These are phyloP conservation scores for Drosophila kohkoa DNA, from an alignment of 1,140 invertebrate species.

Conservation along the genomic window DNA sequence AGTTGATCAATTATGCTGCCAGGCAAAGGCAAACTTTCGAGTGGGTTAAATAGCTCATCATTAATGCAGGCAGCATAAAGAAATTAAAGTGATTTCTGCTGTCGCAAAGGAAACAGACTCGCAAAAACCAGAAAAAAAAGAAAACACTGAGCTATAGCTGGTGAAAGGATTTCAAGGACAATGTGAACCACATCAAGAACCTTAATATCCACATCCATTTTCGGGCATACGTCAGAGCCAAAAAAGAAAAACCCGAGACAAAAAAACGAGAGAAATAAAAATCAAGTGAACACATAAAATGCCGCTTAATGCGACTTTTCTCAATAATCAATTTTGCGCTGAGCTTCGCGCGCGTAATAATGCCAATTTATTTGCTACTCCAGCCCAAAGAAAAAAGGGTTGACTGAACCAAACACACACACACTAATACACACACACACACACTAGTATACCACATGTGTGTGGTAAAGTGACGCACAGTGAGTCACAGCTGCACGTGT, in stretches of 20 bases:
- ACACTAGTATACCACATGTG: slow-evolving; percentile 16
- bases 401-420: slow-evolving; percentile 13
- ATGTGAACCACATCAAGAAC: slow-evolving; percentile 64
- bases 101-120: no score
- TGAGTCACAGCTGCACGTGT: slow-evolving; percentile 44
- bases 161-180: slow-evolving; percentile 64
- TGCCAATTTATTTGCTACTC: slow-evolving; percentile 72
- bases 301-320: slow-evolving; percentile 69
- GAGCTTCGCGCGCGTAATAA: slow-evolving; percentile 69
- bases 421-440: slow-evolving; percentile 12
- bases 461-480: background rate
- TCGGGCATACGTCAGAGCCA: background rate
- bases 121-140: no score
- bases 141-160: background rate
- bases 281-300: slow-evolving; percentile 67
- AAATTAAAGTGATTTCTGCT: slow-evolving; percentile 49
- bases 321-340: slow-evolving; percentile 79
- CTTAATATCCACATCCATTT: slow-evolving; percentile 51
- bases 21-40: background rate
- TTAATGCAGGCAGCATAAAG: slow-evolving; percentile 62
- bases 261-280: slow-evolving; percentile 19
- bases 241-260: background rate
- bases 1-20: slow-evolving; percentile 44
- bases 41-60: slow-evolving; percentile 50
- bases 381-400: slow-evolving; percentile 40